Evolutionary conservation across 2,797 vertebrate genomes (phyloP).

Genomic region (Hephaestus fuliginosus): DNA sequence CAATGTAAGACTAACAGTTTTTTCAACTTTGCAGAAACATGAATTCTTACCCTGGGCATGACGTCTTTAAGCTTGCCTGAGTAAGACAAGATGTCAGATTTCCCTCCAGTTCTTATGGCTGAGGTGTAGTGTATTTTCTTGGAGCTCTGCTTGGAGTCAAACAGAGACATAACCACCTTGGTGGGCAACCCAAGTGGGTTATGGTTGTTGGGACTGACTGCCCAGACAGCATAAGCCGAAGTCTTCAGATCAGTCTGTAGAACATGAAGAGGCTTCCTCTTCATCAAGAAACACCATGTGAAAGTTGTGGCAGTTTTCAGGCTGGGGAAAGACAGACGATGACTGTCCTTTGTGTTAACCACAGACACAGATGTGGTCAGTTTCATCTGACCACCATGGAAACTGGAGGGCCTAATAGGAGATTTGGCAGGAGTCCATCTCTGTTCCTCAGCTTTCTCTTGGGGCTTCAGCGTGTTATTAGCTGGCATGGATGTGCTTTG

Average conservation of each 20-base stretch:
- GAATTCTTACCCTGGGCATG: constrained; percentile 89
- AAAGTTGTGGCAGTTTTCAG: constrained; percentile 96
- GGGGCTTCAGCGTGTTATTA: constrained; percentile 80
- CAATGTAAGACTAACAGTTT: background rate
- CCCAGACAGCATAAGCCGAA: constrained; percentile 95
- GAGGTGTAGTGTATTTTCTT: constrained; percentile 94
- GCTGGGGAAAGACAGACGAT: constrained; percentile 93
- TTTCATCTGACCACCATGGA: constrained; percentile 87
- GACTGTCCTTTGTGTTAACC: constrained; percentile 87
- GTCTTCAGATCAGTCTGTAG: constrained; percentile 92
- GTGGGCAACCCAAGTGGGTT: constrained; percentile 95
- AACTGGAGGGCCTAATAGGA: constrained; percentile 80
- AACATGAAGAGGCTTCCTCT: constrained; percentile 91
- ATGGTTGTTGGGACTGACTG: constrained; percentile 89
- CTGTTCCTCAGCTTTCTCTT: constrained; percentile 86
- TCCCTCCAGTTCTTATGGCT: constrained; percentile 91
- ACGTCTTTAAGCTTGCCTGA: constrained; percentile 94
- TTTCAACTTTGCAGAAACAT: background rate
- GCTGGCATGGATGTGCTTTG: constrained; percentile 60
- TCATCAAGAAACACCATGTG: constrained; percentile 97
- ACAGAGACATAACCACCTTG: constrained; percentile 95
- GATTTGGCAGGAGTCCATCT: constrained; percentile 84
- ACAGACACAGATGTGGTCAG: constrained; percentile 82
- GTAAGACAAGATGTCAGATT: constrained; percentile 93
- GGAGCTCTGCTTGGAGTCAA: constrained; percentile 95